These are phyloP conservation scores for Staurois parvus DNA, from an alignment of 2,797 vertebrate species.

Conservation along the genomic window DNA sequence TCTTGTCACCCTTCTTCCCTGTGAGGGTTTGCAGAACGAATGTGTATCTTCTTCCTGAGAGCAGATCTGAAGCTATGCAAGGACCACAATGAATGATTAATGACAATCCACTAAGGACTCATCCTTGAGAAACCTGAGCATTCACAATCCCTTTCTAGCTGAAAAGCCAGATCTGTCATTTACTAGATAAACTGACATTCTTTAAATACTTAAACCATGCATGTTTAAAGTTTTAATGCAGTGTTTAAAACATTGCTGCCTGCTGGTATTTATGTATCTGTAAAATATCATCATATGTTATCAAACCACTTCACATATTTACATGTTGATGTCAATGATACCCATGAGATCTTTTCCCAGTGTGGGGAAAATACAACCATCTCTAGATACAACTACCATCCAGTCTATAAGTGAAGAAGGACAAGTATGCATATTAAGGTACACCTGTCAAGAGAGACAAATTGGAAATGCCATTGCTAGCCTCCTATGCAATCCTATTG, in stretches of 20 bases:
- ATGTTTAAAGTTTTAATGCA: background rate
- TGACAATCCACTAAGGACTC: slow-evolving; percentile 54
- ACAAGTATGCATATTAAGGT: too few species aligned
- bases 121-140: slow-evolving; percentile 66
- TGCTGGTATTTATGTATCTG: background rate
- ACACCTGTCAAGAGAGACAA: too few species aligned
- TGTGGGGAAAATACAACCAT: too few species aligned
- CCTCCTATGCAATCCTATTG: too few species aligned
- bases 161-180: slow-evolving; percentile 53
- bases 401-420: too few species aligned
- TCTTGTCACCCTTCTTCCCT: slow-evolving; percentile 1
- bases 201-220: slow-evolving; percentile 61
- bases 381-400: too few species aligned
- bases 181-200: slow-evolving; percentile 66
- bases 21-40: slow-evolving; percentile 53
- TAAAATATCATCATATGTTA: background rate
- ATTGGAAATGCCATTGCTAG: too few species aligned
- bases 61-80: slow-evolving; percentile 53
- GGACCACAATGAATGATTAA: slow-evolving; percentile 67
- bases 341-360: too few species aligned
- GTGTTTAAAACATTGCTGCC: background rate
- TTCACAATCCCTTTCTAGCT: slow-evolving; percentile 36
- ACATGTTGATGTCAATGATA: background rate
- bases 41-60: slow-evolving; percentile 34
- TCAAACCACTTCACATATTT: background rate